A percentile compares a stretch with the other conserved stretches of the same genome.
Conservation (phyloP, 2,113 vertebrate species). For the Semnornis frantzii region DNA sequence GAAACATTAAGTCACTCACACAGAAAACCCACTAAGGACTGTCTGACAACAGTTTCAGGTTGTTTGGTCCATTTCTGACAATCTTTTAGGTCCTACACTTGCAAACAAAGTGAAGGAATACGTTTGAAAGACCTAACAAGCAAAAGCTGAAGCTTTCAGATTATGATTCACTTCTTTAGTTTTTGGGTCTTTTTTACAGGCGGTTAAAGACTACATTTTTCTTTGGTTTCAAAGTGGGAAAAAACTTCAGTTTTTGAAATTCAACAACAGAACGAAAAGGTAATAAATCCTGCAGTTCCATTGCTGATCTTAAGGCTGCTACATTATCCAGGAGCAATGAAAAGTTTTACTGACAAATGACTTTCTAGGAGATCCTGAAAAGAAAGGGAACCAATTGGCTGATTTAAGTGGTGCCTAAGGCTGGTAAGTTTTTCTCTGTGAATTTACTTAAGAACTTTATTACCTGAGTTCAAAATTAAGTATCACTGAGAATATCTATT, state of each 20-base stretch:
- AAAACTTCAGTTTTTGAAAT: slow-evolving; percentile 30
- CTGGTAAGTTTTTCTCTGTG: background rate
- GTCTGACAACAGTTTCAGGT: background rate
- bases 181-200: background rate
- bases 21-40: background rate
- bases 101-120: background rate
- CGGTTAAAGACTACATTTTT: background rate
- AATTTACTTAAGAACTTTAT: background rate
- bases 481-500: background rate
- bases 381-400: background rate
- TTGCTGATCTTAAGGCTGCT: background rate
- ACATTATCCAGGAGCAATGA: background rate
- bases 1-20: background rate
- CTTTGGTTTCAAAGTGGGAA: background rate
- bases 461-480: background rate
- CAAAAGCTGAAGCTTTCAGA: background rate
- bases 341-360: background rate
- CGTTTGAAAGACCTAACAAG: background rate
- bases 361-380: background rate
- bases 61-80: background rate
- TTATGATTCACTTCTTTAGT: background rate
- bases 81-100: slow-evolving; percentile 24
- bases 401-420: background rate
- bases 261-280: background rate
- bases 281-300: background rate